Evolutionary conservation across 2,888 invertebrate genomes (phyloP), one percentile per base, ranked within the genome.

Genomic region (Linnaemya vulpina): DNA sequence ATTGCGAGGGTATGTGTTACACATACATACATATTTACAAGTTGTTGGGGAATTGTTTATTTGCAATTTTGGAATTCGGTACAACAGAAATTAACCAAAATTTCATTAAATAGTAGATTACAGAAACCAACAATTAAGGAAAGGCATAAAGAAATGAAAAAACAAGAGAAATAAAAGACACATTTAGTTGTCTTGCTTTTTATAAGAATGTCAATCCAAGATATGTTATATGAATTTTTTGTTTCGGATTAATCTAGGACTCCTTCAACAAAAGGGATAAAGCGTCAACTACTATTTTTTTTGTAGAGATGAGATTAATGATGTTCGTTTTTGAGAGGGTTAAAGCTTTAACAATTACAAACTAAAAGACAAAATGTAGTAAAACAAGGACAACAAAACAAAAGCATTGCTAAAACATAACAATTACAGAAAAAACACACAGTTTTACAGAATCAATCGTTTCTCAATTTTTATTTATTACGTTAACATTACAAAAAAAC

Each of bases 1-100:
- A 62, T 30, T 62, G 77, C 55, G 43, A 58, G 53, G 63, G 40
- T 49, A 63, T 68, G 73, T 62, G 51, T 9, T 77, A 70, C 62
- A 38, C 30, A 30, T 30, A 30, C 30, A 30, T 30, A 30, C 30
- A 30, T 30, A 30, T 30, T 30, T 71, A 80, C 78, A 81, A 81
- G 67, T 63, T 79, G 73, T 73, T 67, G 43, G 20, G 62, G 71
- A 25, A 55, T 74, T 58, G 49, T 79, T 82, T 63, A 67, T 65
- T 80, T 77, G 83, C 71, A 51, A 55, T 77, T 81, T 79, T 77
- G 68, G 77, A 78, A 81, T 74, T 81, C 80, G 84, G 80, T 77
- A 68, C 63, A 81, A 74, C 68, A 74, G 62, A 85, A 82, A 82
- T 78, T 25, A 85, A 85, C 85, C 80, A 83, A 83, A 78, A 63